Evolutionary conservation across 2,888 invertebrate species (phyloP).

Genomic region (Drosophila lutescens): DNA sequence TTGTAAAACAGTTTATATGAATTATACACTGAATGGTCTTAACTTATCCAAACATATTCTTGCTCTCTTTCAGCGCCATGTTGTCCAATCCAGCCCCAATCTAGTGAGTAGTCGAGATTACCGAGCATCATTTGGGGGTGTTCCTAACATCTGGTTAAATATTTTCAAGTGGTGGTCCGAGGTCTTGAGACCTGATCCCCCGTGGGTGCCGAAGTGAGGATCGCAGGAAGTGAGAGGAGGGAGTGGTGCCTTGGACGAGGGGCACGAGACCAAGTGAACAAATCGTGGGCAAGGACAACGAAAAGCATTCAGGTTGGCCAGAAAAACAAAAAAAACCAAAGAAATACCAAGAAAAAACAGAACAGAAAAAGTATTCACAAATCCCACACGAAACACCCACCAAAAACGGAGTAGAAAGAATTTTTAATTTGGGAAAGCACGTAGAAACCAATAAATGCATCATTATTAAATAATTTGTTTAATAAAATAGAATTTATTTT

Average conservation of each 20-base stretch:
- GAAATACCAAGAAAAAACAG: constrained; percentile 4
- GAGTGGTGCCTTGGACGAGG: constrained; percentile 30
- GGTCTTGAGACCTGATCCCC: constrained; percentile 44
- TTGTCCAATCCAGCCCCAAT: constrained; percentile 48
- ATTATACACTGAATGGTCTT: too few relatives aligned
- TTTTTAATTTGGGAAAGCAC: too few relatives aligned
- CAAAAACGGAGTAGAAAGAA: background rate
- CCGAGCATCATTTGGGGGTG: constrained; percentile 60
- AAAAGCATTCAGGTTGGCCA: constrained; percentile 59
- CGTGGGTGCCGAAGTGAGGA: constrained; percentile 17
- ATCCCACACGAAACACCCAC: constrained; percentile 20
- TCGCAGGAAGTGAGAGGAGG: constrained; percentile 4
- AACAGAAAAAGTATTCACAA: constrained; percentile 10
- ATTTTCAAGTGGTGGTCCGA: constrained; percentile 54
- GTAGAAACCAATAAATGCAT: too few relatives aligned
- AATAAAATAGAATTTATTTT: too few relatives aligned
- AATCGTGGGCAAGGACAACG: constrained; percentile 63
- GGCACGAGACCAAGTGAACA: constrained; percentile 41
- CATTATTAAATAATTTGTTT: background rate
- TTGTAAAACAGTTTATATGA: too few relatives aligned
- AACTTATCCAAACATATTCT: too few relatives aligned
- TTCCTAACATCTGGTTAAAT: constrained; percentile 60
- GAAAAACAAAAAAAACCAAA: constrained; percentile 11
- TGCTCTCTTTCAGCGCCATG: constrained; percentile 56
- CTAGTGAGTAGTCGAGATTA: constrained; percentile 68